A percentile compares a stretch with the other conserved stretches of the same genome.
phyloP scores from a whole-genome alignment of 2,113 vertebrate species.

The Coptodon bakossiorum region DNA sequence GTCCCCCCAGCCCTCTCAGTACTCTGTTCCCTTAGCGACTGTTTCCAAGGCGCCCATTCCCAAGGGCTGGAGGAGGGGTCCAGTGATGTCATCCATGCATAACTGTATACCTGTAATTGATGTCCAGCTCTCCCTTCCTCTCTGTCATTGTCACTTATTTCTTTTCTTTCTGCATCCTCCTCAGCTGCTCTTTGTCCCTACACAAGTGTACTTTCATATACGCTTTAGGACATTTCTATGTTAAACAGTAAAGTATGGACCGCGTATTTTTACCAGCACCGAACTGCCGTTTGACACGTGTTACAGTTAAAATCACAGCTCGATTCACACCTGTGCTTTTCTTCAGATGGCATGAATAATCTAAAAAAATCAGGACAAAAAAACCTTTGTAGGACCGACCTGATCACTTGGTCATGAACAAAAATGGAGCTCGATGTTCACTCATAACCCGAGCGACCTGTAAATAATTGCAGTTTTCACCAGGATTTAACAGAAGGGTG shows the following conservation, averaged over 20 bases:
- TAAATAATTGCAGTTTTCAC: background rate
- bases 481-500: background rate
- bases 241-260: background rate
- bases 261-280: background rate
- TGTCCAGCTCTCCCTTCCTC: background rate
- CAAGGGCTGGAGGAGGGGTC: conserved; percentile 63
- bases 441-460: background rate
- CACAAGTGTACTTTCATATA: background rate
- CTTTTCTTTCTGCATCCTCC: background rate
- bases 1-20: conserved; percentile 13
- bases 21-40: conserved; percentile 74
- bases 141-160: conserved; percentile 26
- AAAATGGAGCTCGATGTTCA: background rate
- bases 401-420: background rate
- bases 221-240: background rate
- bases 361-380: background rate
- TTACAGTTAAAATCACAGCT: background rate
- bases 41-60: conserved; percentile 74
- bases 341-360: background rate
- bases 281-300: background rate
- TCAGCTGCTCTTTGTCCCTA: background rate
- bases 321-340: background rate
- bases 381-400: background rate
- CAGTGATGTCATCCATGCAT: conserved; percentile 73
- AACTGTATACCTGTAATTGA: conserved; percentile 73